phyloP scores from a whole-genome alignment of 53 echinoderm and acorn worm species.

The Antedon mediterranea region DNA sequence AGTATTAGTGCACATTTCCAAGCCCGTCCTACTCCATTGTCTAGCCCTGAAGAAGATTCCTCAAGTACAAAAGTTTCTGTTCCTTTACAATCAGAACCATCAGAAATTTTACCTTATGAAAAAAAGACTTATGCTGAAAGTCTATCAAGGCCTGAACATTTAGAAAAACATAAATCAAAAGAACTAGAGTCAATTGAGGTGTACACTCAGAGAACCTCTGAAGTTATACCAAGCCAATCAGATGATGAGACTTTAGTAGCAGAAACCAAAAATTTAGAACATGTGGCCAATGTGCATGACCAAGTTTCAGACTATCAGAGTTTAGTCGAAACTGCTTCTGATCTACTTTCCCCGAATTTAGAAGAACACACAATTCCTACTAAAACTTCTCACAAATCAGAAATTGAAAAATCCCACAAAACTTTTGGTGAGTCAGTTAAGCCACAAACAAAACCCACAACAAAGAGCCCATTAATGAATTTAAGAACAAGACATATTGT shows the following conservation, averaged over 20 bases:
- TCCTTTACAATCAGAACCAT: neutral
- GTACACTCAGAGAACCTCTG: no score
- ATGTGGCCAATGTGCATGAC: neutral
- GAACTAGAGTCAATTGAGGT: no score
- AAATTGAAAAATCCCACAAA: no score
- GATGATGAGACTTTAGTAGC: neutral
- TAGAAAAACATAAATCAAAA: no score
- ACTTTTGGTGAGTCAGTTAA: no score
- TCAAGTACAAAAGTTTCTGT: neutral
- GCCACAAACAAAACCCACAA: no score
- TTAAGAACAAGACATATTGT: conserved; percentile 20
- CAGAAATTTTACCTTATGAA: neutral
- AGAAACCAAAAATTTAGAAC: neutral
- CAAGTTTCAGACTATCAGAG: neutral
- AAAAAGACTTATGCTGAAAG: no score
- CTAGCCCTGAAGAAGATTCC: neutral
- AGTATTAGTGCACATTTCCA: neutral
- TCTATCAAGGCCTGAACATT: no score
- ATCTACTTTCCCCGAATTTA: neutral
- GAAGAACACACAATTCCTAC: neutral
- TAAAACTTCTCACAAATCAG: no score
- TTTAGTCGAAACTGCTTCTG: neutral
- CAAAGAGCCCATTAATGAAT: neutral
- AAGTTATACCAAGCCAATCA: neutral
- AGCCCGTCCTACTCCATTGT: neutral